phyloP scores from a whole-genome alignment of 2,888 invertebrate genomes.

The Microctonus hyperodae region DNA sequence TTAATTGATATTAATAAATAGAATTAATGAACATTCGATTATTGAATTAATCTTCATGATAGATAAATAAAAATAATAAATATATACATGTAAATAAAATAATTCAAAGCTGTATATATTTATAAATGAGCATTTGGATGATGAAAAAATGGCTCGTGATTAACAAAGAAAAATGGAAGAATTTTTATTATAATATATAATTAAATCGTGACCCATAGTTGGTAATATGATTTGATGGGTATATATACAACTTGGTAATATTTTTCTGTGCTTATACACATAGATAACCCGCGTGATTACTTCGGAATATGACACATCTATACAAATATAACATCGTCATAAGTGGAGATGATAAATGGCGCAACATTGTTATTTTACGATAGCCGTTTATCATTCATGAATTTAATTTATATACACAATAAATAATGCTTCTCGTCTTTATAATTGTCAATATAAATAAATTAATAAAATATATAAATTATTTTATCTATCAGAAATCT shows the following conservation, averaged over 20 bases:
- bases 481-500: too few species aligned
- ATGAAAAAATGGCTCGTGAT: neutral
- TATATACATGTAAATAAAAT: neutral
- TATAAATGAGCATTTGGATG: neutral
- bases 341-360: neutral
- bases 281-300: neutral
- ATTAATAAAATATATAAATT: too few species aligned
- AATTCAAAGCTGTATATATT: neutral
- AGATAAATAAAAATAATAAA: neutral
- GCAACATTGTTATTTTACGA: neutral
- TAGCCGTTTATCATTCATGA: neutral
- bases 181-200: neutral
- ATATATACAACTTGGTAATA: neutral
- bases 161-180: neutral
- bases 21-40: too few species aligned
- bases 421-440: too few species aligned
- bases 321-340: neutral
- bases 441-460: too few species aligned
- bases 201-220: neutral
- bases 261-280: too few species aligned
- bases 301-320: neutral
- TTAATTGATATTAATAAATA: too few species aligned
- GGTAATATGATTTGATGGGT: neutral
- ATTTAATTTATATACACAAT: neutral
- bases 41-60: too few species aligned